phyloP scores from a whole-genome alignment of 2,888 invertebrate genomes.

The Cecidostiba fungosa region DNA sequence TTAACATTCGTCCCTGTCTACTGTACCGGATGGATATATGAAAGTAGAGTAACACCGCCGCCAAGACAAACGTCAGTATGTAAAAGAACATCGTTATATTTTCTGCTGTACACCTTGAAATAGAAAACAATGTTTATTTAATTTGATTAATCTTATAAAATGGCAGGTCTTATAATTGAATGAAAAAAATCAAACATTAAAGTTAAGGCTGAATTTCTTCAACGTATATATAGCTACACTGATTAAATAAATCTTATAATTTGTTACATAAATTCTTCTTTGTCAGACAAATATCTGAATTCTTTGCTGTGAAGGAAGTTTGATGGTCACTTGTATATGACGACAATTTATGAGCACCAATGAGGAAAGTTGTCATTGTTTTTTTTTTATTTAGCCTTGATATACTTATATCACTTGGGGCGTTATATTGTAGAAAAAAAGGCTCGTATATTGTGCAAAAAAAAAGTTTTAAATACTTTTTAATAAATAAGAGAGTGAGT shows the following conservation, averaged over 20 bases:
- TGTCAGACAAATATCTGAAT: not conserved
- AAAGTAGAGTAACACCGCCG: not conserved
- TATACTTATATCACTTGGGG: too few relatives aligned
- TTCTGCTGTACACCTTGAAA: not conserved
- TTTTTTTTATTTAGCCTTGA: not conserved
- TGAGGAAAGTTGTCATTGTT: not conserved
- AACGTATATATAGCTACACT: too few relatives aligned
- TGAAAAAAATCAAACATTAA: too few relatives aligned
- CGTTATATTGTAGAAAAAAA: not conserved
- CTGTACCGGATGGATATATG: not conserved
- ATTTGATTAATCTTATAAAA: not conserved
- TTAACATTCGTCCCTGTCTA: constrained; percentile 65
- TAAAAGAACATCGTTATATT: not conserved
- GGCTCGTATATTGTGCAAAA: too few relatives aligned
- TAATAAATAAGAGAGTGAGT: too few relatives aligned
- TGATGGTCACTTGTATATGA: not conserved
- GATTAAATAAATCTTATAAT: not conserved
- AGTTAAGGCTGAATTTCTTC: too few relatives aligned
- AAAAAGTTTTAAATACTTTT: too few relatives aligned
- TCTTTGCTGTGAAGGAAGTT: not conserved
- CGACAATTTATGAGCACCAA: not conserved
- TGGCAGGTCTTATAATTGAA: too few relatives aligned
- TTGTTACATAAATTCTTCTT: not conserved
- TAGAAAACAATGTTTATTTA: not conserved
- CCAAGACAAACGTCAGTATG: not conserved